Evolutionary conservation across 2,113 vertebrate genomes (phyloP).

Genomic region (Dasyornis broadbenti): DNA sequence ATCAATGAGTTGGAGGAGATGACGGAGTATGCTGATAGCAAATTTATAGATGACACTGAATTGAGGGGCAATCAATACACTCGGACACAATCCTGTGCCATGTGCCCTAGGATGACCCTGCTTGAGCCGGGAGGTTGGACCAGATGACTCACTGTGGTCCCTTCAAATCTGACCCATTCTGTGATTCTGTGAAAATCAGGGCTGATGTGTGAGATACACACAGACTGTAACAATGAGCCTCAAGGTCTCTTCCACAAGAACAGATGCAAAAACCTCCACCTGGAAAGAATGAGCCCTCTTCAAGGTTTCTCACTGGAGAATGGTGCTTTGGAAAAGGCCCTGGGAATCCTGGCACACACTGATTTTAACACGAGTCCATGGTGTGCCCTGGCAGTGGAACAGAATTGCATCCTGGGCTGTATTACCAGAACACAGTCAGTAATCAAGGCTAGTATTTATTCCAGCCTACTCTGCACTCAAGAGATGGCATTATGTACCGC

Average conservation of each 20-base stretch:
- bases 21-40: not conserved
- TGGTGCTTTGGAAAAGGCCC: not conserved
- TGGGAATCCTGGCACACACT: not conserved
- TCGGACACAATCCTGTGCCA: not conserved
- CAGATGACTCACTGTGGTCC: not conserved
- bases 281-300: not conserved
- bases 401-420: not conserved
- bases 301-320: not conserved
- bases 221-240: not conserved
- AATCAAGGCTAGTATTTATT: not conserved
- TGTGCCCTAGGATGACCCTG: not conserved
- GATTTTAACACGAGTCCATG: not conserved
- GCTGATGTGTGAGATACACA: not conserved
- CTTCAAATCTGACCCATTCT: not conserved
- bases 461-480: not conserved
- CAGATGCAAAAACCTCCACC: not conserved
- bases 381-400: not conserved
- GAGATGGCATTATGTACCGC: not conserved
- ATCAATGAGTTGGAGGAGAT: not conserved
- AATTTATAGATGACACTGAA: not conserved
- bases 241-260: not conserved
- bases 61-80: not conserved
- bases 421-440: not conserved
- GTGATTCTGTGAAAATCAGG: not conserved
- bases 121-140: not conserved